A percentile compares a stretch with the other conserved stretches of the same genome.
These are phyloP conservation scores for Eudyptes chrysolophus DNA, from an alignment of 2,113 vertebrate genomes.

Conservation along the genomic window DNA sequence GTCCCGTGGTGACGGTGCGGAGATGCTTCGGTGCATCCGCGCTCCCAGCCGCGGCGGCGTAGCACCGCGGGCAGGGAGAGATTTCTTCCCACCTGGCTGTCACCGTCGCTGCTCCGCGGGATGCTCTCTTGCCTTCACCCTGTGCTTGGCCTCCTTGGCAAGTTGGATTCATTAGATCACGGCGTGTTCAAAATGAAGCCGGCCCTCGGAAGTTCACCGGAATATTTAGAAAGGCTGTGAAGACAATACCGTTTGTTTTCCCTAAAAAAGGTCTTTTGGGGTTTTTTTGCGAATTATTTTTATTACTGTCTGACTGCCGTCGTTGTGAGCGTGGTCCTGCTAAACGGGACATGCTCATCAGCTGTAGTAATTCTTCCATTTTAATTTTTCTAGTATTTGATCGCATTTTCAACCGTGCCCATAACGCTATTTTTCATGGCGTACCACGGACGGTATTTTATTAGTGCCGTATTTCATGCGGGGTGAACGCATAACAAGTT, in stretches of 20 bases:
- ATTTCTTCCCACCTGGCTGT: rapidly evolving
- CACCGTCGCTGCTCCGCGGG: too few species aligned
- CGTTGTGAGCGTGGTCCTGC: rapidly evolving
- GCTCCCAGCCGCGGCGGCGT: rapidly evolving
- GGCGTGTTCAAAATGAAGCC: not conserved
- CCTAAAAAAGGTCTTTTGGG: rapidly evolving
- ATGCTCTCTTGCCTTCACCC: rapidly evolving
- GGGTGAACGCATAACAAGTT: too few species aligned
- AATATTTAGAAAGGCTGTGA: not conserved
- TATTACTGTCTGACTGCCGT: not conserved
- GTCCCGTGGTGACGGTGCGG: not conserved
- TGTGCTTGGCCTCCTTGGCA: not conserved
- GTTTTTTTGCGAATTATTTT: not conserved
- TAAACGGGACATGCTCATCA: not conserved
- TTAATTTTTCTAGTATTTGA: not conserved
- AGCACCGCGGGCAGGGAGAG: rapidly evolving
- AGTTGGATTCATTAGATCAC: not conserved
- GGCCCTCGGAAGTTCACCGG: too few species aligned
- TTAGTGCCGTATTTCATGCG: not conserved
- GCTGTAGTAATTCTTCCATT: not conserved
- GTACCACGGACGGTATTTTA: too few species aligned
- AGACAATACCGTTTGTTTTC: not conserved
- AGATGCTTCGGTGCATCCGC: too few species aligned
- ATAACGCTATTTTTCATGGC: rapidly evolving
- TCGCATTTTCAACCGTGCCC: not conserved